A percentile compares a stretch with the other conserved stretches of the same genome.
These are phyloP conservation scores for Eurypyga helias DNA, from an alignment of 2,113 vertebrate species.

Conservation along the genomic window DNA sequence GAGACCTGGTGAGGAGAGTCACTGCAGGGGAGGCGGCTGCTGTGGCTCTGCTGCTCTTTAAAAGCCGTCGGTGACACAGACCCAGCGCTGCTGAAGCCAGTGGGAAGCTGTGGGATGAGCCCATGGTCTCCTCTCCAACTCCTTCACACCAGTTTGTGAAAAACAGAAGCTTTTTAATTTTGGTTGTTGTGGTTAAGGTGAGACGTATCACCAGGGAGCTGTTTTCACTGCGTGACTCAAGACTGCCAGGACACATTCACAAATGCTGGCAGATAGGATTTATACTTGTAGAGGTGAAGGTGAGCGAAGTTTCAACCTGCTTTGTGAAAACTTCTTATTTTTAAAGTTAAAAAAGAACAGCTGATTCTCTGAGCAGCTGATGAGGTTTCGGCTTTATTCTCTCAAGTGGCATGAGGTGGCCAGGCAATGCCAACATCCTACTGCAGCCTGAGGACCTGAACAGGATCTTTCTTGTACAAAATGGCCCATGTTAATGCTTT, in stretches of 20 bases:
- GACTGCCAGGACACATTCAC: neutral
- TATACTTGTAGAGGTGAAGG: neutral
- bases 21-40: neutral
- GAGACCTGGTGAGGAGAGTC: neutral
- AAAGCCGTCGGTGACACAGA: neutral
- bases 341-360: neutral
- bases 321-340: neutral
- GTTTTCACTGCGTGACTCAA: neutral
- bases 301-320: neutral
- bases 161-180: neutral
- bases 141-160: neutral
- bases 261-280: neutral
- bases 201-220: neutral
- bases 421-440: accelerated
- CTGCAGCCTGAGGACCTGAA: neutral
- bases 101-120: neutral
- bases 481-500: neutral
- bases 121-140: neutral
- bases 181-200: neutral
- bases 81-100: neutral
- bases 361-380: neutral
- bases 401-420: neutral
- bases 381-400: neutral
- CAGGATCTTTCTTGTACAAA: neutral
- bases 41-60: neutral